phyloP scores from a whole-genome alignment of 2,888 invertebrate genomes.

The Dasysyrphus albostriatus region DNA sequence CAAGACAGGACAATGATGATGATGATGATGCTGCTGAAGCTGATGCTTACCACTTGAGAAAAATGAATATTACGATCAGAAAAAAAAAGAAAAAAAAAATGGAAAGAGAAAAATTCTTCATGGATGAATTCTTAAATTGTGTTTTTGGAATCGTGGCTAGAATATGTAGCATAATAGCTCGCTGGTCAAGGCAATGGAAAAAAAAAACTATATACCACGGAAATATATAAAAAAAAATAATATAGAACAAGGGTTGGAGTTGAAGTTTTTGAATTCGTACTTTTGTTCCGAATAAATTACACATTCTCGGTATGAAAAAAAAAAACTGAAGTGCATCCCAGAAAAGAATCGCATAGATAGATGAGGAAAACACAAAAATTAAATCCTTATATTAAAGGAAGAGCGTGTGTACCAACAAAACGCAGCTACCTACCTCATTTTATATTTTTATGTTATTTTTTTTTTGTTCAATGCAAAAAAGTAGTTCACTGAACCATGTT shows the following conservation, averaged over 20 bases:
- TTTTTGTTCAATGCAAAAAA: slow-evolving; percentile 26
- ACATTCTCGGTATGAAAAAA: slow-evolving; percentile 39
- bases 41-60: slow-evolving; percentile 66
- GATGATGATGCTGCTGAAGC: slow-evolving; percentile 14
- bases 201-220: neutral
- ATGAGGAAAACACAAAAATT: slow-evolving; percentile 8
- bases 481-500: slow-evolving; percentile 71
- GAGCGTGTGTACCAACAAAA: slow-evolving; percentile 8
- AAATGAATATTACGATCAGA: slow-evolving; percentile 51
- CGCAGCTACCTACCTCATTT: slow-evolving; percentile 14
- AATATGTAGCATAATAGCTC: slow-evolving; percentile 4
- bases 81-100: slow-evolving; percentile 18
- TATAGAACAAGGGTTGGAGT: slow-evolving; percentile 27
- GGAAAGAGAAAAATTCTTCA: slow-evolving; percentile 56
- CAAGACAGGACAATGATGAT: slow-evolving; percentile 46
- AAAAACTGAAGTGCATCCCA: slow-evolving; percentile 10
- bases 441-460: slow-evolving; percentile 8
- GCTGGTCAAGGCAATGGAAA: slow-evolving; percentile 52
- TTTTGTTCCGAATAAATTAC: slow-evolving; percentile 68
- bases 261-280: slow-evolving; percentile 54
- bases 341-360: slow-evolving; percentile 16
- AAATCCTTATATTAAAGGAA: slow-evolving; percentile 41
- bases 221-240: neutral
- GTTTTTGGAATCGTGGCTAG: slow-evolving; percentile 51
- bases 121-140: slow-evolving; percentile 73